Evolutionary conservation across 1,140 invertebrate species (phyloP).

Genomic region (Heliconius hewitsoni): DNA sequence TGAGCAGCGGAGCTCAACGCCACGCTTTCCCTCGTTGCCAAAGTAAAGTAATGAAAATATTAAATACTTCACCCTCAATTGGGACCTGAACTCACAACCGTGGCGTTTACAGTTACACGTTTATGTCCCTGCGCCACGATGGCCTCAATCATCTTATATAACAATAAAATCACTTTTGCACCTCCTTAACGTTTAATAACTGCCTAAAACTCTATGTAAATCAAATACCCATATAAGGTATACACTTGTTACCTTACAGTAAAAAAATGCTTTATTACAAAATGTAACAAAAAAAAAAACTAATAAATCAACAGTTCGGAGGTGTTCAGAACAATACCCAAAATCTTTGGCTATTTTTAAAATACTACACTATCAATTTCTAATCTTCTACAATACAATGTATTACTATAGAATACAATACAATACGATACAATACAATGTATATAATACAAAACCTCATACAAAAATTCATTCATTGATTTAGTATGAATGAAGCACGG

Average conservation of each 20-base stretch:
- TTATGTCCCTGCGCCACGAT: too few species aligned
- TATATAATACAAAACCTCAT: conserved; percentile 9
- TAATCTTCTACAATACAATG: conserved; percentile 25
- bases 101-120: too few species aligned
- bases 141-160: too few species aligned
- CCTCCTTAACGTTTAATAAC: not conserved
- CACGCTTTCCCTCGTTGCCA: too few species aligned
- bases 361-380: conserved; percentile 25
- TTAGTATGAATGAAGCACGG: conserved; percentile 14
- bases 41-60: too few species aligned
- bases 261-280: not conserved
- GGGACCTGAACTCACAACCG: too few species aligned
- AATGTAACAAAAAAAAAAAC: not conserved
- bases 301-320: conserved; percentile 2
- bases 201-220: not conserved
- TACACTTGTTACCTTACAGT: not conserved
- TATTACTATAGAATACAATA: not conserved
- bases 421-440: not conserved
- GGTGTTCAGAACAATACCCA: not conserved
- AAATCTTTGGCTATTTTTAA: conserved; percentile 1
- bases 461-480: conserved; percentile 15
- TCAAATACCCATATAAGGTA: not conserved
- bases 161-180: too few species aligned
- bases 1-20: too few species aligned
- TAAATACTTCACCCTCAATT: too few species aligned